Base-by-base conservation (phyloP, 2,797 vertebrate species). In the Syndactyla subalaris region DNA sequence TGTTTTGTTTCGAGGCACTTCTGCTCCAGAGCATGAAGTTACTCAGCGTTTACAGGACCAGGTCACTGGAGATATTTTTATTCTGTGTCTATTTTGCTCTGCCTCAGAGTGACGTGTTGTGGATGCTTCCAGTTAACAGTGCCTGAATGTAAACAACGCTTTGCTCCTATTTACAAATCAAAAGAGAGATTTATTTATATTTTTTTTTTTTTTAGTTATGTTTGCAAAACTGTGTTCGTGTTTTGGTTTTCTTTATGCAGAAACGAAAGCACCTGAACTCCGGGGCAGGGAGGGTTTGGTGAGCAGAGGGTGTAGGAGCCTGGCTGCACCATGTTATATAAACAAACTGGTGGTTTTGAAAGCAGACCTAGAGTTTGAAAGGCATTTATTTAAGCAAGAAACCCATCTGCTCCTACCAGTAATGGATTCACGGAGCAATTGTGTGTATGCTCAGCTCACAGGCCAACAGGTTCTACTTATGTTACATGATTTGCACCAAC, bases 291-390 rank as follows among this genome's bases (percentile, higher is more conserved):
- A 45, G 45, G 66, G 70, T 43, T 88, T 82, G 80, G 70, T 41
- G 93, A 90, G 71, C 41, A 39, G 38, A 17, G 62, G 6, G 38
- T 29, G 62, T 2, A 39, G 45, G 76, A 88, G 74, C 85, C 76
- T 32, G 83, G 76, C 76, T 88, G 22, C 43, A 13, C 51, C 23
- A 2, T 7, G 23, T 54, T 85, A 9, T 6, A 46, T 27, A 95
- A 96, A 95, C 83, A 93, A 76, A 34, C 27, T 4, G 61, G 22
- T 59, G 82, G 1, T 58, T 94, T 76, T 78, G 83, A 88, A 92
- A 93, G 73, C 82, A 86, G 88, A 82, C 87, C 62, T 73, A 66
- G 63, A 95, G 80, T 86, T 87, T 91, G 83, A 94, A 92, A 93
- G 66, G 51, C 22, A 2, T 93, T 94, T 93, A 74, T 96, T 96